These are phyloP conservation scores for Channa striata DNA, from an alignment of 2,797 vertebrate species.

Conservation along the genomic window DNA sequence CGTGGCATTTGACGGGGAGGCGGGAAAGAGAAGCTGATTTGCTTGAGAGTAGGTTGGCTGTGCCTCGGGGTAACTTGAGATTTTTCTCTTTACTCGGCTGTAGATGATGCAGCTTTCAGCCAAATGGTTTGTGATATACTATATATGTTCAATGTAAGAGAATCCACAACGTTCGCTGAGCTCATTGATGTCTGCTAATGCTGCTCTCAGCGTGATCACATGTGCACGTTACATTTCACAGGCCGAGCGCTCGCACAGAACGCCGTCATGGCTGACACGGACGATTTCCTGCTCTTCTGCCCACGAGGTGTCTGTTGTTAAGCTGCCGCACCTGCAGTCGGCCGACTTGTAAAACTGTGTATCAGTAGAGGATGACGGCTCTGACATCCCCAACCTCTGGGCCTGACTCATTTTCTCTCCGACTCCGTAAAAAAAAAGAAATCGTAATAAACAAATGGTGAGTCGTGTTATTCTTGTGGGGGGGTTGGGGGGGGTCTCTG, in stretches of 20 bases:
- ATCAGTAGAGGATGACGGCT: conserved; percentile 28
- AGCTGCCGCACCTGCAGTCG: conserved; percentile 23
- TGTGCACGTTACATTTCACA: conserved; percentile 13
- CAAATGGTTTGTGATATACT: conserved; percentile 31
- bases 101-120: conserved; percentile 48
- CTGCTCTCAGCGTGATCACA: conserved; percentile 44
- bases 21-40: conserved; percentile 9
- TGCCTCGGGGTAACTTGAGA: conserved; percentile 50
- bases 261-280: conserved; percentile 11
- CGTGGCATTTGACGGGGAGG: not conserved
- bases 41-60: conserved; percentile 38
- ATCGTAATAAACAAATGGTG: conserved; percentile 36
- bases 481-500: not conserved
- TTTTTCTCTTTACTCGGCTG: conserved; percentile 28
- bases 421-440: conserved; percentile 32
- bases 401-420: conserved; percentile 20
- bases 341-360: conserved; percentile 12
- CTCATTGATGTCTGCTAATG: conserved; percentile 43
- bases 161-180: conserved; percentile 46
- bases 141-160: conserved; percentile 34
- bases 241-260: conserved; percentile 13
- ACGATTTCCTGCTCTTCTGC: conserved; percentile 4
- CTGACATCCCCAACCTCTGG: conserved; percentile 40
- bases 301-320: conserved; percentile 23
- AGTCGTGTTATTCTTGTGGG: conserved; percentile 20